Percentiles rank a stretch among this genome's conserved stretches.
Conservation (phyloP, 2,888 invertebrate species). For the Chironomus riparius region DNA sequence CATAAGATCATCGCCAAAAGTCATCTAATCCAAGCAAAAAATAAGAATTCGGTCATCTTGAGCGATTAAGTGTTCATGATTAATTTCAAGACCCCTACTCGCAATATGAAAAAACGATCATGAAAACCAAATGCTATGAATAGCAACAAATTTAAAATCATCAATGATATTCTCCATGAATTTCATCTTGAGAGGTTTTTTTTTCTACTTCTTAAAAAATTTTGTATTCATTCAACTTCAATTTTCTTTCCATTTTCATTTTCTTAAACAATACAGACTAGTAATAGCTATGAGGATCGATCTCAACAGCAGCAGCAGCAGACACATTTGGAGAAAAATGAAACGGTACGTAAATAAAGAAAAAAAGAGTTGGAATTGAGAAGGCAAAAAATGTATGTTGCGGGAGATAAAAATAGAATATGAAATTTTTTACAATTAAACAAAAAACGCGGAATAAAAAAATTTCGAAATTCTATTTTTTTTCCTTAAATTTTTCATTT, state of each 20-base stretch:
- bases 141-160: neutral
- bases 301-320: slow-evolving; percentile 15
- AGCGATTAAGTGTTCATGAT: too few relatives aligned
- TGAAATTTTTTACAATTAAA: slow-evolving; percentile 16
- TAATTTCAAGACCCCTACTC: too few relatives aligned
- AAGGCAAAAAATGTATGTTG: slow-evolving; percentile 3
- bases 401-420: slow-evolving; percentile 6
- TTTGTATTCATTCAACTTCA: neutral
- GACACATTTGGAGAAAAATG: slow-evolving; percentile 16
- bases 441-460: slow-evolving; percentile 9
- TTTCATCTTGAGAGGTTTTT: neutral
- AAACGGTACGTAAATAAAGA: slow-evolving; percentile 9
- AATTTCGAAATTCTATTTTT: neutral
- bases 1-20: too few relatives aligned
- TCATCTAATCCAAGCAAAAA: too few relatives aligned
- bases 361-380: neutral
- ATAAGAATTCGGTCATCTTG: too few relatives aligned
- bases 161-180: slow-evolving; percentile 4
- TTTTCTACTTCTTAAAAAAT: neutral
- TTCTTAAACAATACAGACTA: neutral
- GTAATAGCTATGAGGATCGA: slow-evolving; percentile 22
- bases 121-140: neutral
- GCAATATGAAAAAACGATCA: too few relatives aligned
- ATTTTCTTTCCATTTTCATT: neutral
- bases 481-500: neutral